Conservation (phyloP, 2,888 invertebrate species). For the Peribatodes rhomboidaria region DNA sequence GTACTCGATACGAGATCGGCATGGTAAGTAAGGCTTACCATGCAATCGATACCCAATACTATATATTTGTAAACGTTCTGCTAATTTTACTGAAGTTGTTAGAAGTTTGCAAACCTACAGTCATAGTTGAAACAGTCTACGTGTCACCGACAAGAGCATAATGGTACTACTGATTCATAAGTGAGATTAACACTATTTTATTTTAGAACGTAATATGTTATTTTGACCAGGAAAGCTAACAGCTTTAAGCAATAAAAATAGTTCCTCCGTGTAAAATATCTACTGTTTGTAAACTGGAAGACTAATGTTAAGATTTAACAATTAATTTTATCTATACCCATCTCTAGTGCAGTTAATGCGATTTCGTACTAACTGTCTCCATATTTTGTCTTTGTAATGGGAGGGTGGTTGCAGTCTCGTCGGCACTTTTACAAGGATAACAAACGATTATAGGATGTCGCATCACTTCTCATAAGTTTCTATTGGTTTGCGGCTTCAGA, state of each 20-base stretch:
- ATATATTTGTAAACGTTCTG: constrained; percentile 17
- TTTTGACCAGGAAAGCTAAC: too few relatives aligned
- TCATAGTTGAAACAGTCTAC: too few relatives aligned
- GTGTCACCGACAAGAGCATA: too few relatives aligned
- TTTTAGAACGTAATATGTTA: too few relatives aligned
- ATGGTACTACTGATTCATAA: too few relatives aligned
- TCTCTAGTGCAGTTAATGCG: not conserved
- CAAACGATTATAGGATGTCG: constrained; percentile 16
- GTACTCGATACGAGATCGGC: constrained; percentile 41
- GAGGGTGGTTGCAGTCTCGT: constrained; percentile 2
- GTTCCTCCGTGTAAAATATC: too few relatives aligned
- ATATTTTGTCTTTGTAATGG: constrained; percentile 2
- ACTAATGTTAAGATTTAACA: too few relatives aligned
- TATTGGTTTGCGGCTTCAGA: constrained; percentile 9
- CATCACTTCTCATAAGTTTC: constrained; percentile 6
- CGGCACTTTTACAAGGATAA: constrained; percentile 15
- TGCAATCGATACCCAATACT: constrained; percentile 43
- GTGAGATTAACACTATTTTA: too few relatives aligned
- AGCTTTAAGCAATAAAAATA: too few relatives aligned
- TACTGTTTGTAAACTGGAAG: too few relatives aligned
- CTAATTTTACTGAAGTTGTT: constrained; percentile 13
- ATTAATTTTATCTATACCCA: not conserved
- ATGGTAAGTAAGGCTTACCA: constrained; percentile 35
- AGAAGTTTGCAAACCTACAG: not conserved
- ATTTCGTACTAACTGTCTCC: not conserved